These are phyloP conservation scores for Odontamblyopus rebecca DNA, from an alignment of 2,797 vertebrate species.

Conservation along the genomic window DNA sequence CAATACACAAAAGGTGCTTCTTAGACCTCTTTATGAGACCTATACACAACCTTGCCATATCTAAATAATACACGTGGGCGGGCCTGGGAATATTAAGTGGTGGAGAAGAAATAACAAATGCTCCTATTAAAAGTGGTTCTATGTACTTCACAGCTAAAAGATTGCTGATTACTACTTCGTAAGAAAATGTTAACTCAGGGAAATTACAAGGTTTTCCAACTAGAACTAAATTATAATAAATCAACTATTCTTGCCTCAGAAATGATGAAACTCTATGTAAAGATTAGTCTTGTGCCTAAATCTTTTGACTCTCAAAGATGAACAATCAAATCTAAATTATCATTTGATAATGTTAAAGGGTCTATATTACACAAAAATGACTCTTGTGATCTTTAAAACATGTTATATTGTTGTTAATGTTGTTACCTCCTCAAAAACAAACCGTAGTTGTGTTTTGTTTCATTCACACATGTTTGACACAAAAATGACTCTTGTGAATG, in stretches of 20 bases:
- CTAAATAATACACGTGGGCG: conserved; percentile 5
- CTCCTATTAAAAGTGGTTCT: background rate
- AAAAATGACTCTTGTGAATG: too few species aligned
- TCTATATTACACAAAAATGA: too few species aligned
- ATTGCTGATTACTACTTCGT: background rate
- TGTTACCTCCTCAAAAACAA: too few species aligned
- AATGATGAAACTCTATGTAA: background rate
- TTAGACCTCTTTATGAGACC: conserved; percentile 3
- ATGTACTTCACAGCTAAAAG: too few species aligned
- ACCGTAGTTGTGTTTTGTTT: too few species aligned
- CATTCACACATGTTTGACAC: too few species aligned
- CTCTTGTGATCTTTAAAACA: too few species aligned
- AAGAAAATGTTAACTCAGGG: background rate
- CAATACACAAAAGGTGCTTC: conserved; percentile 19
- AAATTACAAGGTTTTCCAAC: background rate
- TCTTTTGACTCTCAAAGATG: background rate
- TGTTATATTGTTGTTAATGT: too few species aligned
- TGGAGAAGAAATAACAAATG: background rate
- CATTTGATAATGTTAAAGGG: too few species aligned
- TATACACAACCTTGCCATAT: background rate
- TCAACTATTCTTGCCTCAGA: background rate
- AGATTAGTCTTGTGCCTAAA: background rate
- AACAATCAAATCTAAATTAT: background rate
- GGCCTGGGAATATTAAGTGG: conserved; percentile 21
- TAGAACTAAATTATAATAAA: background rate